phyloP scores from a whole-genome alignment of 2,797 vertebrate genomes.

The Taenioides sp. region DNA sequence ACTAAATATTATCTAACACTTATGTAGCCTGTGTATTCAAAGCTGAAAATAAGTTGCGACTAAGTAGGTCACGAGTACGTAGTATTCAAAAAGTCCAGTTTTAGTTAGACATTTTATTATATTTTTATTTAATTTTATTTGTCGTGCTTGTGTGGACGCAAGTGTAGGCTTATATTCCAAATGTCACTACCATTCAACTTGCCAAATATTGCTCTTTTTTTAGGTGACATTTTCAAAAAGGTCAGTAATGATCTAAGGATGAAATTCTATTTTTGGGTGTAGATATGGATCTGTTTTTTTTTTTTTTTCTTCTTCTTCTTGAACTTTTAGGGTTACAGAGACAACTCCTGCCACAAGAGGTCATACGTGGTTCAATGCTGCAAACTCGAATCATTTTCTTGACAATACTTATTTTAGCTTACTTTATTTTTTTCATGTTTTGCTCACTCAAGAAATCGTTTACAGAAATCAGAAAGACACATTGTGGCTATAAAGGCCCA shows the following conservation, averaged over 20 bases:
- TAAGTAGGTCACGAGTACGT: too few species aligned
- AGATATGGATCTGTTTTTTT: background rate
- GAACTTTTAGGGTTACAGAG: too few species aligned
- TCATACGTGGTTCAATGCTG: background rate
- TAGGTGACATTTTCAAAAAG: slow-evolving; percentile 1
- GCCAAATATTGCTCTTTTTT: background rate
- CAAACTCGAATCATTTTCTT: background rate
- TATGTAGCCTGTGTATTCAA: too few species aligned
- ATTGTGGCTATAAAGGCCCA: too few species aligned
- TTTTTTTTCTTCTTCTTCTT: background rate
- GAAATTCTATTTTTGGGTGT: background rate
- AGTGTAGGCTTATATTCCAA: background rate
- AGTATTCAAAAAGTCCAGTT: too few species aligned
- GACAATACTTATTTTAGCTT: background rate
- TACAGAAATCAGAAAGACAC: too few species aligned
- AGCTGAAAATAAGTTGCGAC: too few species aligned
- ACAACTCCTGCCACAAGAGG: background rate
- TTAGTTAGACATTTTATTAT: background rate
- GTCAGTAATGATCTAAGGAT: background rate
- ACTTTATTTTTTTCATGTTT: too few species aligned
- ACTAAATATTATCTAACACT: too few species aligned
- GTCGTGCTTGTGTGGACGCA: too few species aligned
- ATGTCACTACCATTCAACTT: background rate
- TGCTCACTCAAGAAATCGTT: too few species aligned
- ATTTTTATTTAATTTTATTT: background rate